Evolutionary conservation across 1,140 invertebrate species (phyloP).

Genomic region (Nephila pilipes): DNA sequence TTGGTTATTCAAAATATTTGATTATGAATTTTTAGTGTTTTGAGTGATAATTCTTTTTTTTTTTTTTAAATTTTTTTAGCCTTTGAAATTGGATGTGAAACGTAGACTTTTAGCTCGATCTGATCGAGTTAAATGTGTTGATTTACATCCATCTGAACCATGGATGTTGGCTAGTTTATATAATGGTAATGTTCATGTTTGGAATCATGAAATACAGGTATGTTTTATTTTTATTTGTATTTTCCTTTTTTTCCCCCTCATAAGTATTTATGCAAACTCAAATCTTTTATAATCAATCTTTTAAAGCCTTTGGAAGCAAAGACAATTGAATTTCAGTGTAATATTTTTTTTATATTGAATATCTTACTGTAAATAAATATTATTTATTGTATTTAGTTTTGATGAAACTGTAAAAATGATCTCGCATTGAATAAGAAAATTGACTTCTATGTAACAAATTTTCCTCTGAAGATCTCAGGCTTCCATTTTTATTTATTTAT

Average conservation of each 20-base stretch:
- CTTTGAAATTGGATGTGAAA: constrained; percentile 98
- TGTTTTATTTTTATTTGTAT: not conserved
- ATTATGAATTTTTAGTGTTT: too few relatives aligned
- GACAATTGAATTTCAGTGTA: not conserved
- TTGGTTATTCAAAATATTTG: too few relatives aligned
- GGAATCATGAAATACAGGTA: constrained; percentile 97
- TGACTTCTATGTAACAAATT: too few relatives aligned
- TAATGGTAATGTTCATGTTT: constrained; percentile 99
- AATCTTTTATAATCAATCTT: not conserved
- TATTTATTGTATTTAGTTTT: too few relatives aligned
- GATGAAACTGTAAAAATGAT: too few relatives aligned
- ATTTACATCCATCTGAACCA: constrained; percentile 97
- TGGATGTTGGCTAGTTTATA: constrained; percentile 99
- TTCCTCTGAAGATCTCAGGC: too few relatives aligned
- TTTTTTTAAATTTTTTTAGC: constrained; percentile 82
- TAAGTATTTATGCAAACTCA: not conserved
- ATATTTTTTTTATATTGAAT: too few relatives aligned
- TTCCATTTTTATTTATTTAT: too few relatives aligned
- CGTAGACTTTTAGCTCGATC: constrained; percentile 97
- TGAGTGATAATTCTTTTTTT: too few relatives aligned
- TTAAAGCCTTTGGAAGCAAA: not conserved
- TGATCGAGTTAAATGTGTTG: constrained; percentile 98
- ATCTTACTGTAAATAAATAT: too few relatives aligned
- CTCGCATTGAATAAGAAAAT: too few relatives aligned
- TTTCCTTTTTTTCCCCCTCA: too few relatives aligned